Conservation (phyloP, 2,113 vertebrate genomes). For the Etheostoma cragini region DNA sequence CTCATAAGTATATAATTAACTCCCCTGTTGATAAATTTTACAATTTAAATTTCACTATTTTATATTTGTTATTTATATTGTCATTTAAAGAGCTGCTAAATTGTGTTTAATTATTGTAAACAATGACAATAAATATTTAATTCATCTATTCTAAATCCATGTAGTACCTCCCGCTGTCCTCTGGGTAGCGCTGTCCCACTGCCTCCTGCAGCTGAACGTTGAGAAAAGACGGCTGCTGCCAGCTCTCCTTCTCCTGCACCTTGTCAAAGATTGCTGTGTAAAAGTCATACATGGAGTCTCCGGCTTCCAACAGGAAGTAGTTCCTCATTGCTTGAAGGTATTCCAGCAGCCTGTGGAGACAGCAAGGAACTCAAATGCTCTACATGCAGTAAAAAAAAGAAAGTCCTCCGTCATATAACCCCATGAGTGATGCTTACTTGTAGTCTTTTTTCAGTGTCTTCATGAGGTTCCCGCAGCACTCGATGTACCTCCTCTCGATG, state of each 20-base stretch:
- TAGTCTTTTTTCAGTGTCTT: conserved; percentile 96
- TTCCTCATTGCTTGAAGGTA: conserved; percentile 99
- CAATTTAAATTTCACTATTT: no score
- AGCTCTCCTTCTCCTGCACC: conserved; percentile 94
- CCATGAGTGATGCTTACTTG: conserved; percentile 79
- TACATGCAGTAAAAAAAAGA: background rate
- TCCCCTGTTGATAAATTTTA: no score
- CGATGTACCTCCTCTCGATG: conserved; percentile 93
- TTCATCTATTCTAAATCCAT: background rate
- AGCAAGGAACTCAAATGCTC: background rate
- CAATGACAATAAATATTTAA: no score
- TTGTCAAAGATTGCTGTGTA: conserved; percentile 99
- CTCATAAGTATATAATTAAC: no score
- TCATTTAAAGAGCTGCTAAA: no score
- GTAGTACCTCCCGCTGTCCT: conserved; percentile 92
- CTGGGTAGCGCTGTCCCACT: conserved; percentile 93
- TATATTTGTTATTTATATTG: no score
- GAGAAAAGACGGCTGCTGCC: conserved; percentile 95
- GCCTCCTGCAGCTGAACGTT: conserved; percentile 96
- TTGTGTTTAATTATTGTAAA: no score
- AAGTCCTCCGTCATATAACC: background rate
- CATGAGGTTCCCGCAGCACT: conserved; percentile 98
- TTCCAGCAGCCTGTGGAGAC: conserved; percentile 88
- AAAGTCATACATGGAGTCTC: conserved; percentile 99
- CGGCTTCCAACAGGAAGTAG: conserved; percentile 98